Percentiles rank a stretch among this genome's conserved stretches.
Evolutionary conservation across 2,113 vertebrate species (phyloP).

Genomic region (Protomyctophum bolini): DNA sequence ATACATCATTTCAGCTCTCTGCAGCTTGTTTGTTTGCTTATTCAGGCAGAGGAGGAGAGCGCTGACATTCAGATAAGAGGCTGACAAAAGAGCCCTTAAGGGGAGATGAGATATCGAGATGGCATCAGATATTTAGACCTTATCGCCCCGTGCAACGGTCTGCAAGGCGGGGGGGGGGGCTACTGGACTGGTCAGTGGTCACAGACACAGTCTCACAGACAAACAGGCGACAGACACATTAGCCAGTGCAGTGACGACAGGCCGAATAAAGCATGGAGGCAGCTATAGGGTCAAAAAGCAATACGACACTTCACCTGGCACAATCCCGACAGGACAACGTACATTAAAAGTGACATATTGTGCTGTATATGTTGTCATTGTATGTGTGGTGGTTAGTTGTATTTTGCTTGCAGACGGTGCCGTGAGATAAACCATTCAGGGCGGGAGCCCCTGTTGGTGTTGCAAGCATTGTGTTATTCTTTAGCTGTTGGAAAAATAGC

Average conservation of each 20-base stretch:
- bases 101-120: constrained; percentile 58
- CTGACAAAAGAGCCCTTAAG: constrained; percentile 63
- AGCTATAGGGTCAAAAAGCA: constrained; percentile 42
- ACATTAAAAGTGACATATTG: constrained; percentile 48
- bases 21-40: constrained; percentile 73
- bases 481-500: too few relatives aligned
- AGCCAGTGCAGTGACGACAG: constrained; percentile 24
- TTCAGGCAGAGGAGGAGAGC: constrained; percentile 52
- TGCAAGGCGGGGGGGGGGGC: constrained; percentile 31
- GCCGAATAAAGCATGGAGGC: constrained; percentile 31
- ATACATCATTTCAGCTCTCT: constrained; percentile 65
- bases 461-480: too few relatives aligned
- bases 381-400: constrained; percentile 24
- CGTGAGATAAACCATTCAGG: too few relatives aligned
- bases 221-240: constrained; percentile 21
- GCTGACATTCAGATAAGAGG: constrained; percentile 70
- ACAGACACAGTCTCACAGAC: constrained; percentile 9
- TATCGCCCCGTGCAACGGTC: constrained; percentile 45
- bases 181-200: too few relatives aligned
- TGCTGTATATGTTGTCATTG: constrained; percentile 16
- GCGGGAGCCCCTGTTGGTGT: too few relatives aligned
- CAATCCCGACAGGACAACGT: constrained; percentile 24
- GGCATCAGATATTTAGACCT: constrained; percentile 63
- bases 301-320: constrained; percentile 47
- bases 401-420: constrained; percentile 7